Percentiles rank a stretch among this genome's conserved stretches.
phyloP scores from a whole-genome alignment of 2,113 vertebrate species.

The Ondatra zibethicus region DNA sequence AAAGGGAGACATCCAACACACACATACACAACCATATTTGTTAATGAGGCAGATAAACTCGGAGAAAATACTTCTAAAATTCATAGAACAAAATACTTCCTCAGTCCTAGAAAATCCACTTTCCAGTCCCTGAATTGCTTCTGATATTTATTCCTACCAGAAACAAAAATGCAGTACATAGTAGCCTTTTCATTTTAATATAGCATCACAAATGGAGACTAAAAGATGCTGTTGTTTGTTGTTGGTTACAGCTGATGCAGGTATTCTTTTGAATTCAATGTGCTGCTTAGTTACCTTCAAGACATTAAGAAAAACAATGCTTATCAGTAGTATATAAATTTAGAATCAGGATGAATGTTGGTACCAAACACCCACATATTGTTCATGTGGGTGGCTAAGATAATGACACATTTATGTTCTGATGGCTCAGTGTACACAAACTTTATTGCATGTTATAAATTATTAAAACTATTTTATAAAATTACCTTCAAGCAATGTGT shows the following conservation, averaged over 20 bases:
- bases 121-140: neutral
- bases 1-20: neutral
- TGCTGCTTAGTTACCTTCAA: neutral
- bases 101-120: neutral
- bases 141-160: neutral
- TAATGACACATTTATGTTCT: neutral
- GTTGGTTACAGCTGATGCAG: neutral
- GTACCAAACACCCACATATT: neutral
- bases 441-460: neutral
- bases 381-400: neutral
- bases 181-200: neutral
- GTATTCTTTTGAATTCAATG: neutral
- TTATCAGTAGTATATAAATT: neutral
- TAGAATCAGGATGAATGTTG: neutral
- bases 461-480: neutral
- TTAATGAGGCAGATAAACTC: neutral
- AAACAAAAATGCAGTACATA: neutral
- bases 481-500: neutral
- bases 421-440: neutral
- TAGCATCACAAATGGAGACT: neutral
- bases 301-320: neutral
- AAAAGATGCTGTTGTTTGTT: neutral
- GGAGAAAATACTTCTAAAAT: neutral
- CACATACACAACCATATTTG: neutral
- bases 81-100: neutral